These are phyloP conservation scores for Chaunax sp. DNA, from an alignment of 2,797 vertebrate genomes.

Conservation along the genomic window DNA sequence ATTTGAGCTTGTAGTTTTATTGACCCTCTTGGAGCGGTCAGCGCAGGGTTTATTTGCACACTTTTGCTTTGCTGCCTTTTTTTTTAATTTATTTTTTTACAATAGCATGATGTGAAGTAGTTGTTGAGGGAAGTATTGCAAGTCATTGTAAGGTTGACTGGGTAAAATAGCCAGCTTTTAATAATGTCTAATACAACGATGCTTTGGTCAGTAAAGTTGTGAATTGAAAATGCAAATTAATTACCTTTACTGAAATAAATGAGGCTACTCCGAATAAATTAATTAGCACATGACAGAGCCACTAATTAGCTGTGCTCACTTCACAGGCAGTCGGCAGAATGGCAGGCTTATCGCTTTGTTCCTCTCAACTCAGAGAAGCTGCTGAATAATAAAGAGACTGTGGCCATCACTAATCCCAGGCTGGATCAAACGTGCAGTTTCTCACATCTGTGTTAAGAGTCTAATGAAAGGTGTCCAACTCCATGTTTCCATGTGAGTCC, in stretches of 20 bases:
- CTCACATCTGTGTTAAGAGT: slow-evolving; percentile 74
- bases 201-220: slow-evolving; percentile 29
- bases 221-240: slow-evolving; percentile 45
- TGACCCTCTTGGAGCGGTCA: slow-evolving; percentile 66
- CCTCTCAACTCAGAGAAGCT: slow-evolving; percentile 26
- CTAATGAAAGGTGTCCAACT: slow-evolving; percentile 55
- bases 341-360: slow-evolving; percentile 45
- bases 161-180: slow-evolving; percentile 36
- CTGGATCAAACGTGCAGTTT: slow-evolving; percentile 60
- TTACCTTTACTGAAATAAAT: slow-evolving; percentile 48
- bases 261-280: slow-evolving; percentile 42
- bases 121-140: slow-evolving; percentile 29
- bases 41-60: slow-evolving; percentile 72
- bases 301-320: slow-evolving; percentile 42
- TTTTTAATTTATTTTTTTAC: slow-evolving; percentile 45
- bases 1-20: slow-evolving; percentile 76
- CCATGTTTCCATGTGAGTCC: slow-evolving; percentile 50
- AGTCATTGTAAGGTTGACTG: slow-evolving; percentile 26
- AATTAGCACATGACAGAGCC: slow-evolving; percentile 38
- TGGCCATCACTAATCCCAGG: slow-evolving; percentile 68
- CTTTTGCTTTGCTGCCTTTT: slow-evolving; percentile 51
- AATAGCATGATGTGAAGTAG: slow-evolving; percentile 48
- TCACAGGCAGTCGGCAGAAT: slow-evolving; percentile 45
- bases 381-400: slow-evolving; percentile 54
- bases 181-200: slow-evolving; percentile 20